Base-by-base conservation (phyloP, 2,113 vertebrate genomes). In the Otus sunia region DNA sequence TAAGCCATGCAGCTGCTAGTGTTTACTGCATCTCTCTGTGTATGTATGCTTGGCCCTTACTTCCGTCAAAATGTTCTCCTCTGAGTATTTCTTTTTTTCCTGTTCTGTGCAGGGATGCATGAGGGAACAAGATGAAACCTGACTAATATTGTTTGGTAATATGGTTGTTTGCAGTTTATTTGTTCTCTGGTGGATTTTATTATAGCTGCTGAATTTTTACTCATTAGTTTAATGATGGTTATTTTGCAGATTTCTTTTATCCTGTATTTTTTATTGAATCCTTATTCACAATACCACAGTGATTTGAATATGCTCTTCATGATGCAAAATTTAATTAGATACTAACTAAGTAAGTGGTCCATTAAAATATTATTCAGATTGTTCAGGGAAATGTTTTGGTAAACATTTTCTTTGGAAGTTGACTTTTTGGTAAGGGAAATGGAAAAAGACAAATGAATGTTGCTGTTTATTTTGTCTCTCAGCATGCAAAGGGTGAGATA, bases 181-280 rank as follows among this genome's bases (percentile, higher is more conserved):
- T 90, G 76, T 86, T 94, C 96, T 96, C 95, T 88, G 41, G 96
- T 96, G 96, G 86, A 96, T 97, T 96, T 92, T 92, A 82, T 86
- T 96, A 92, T 90, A 90, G 96, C 92, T 92, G 91, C 81, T 87
- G 97, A 96, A 95, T 90, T 96, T 97, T 94, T 92, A 88, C 91
- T 97, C 96, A 94, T 97, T 96, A 96, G 95, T 97, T 97, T 97
- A 96, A 97, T 97, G 95, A 86, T 71, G 71, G 96, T 88, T 97
- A 97, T 97, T 97, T 95, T 86, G 87, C 74, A 96, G 89, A 96
- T 90, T 95, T 95, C 86, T 94, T 96, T 92, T 94, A 96, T 87
- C 90, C 69, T 90, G 66, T 79, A 77, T 95, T 90, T 97, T 97
- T 96, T 96, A 96, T 97, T 96, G 97, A 95, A 95, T 89, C 59